Percentiles rank a stretch among this genome's conserved stretches.
These are phyloP conservation scores for Eilema caniola DNA, from an alignment of 2,888 invertebrate species.

Conservation along the genomic window DNA sequence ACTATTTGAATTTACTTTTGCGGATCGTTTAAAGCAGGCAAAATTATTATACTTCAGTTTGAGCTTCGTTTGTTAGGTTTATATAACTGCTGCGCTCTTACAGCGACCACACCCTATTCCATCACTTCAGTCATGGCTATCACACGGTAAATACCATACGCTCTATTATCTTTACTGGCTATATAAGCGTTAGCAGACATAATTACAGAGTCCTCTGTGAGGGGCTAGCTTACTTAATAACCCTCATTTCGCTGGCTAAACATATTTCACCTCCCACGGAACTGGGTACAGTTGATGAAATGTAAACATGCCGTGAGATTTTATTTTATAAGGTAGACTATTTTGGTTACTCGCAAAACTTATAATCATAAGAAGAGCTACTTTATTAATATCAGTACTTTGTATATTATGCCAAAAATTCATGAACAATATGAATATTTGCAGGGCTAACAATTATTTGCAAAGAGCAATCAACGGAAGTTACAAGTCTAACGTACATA, in stretches of 20 bases:
- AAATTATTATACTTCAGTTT: no score
- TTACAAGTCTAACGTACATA: no score
- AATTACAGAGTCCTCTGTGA: conserved; percentile 51
- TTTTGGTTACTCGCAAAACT: neutral
- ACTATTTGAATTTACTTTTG: no score
- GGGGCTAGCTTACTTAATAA: conserved; percentile 39
- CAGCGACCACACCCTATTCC: conserved; percentile 29
- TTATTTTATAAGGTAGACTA: conserved; percentile 29
- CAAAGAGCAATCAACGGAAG: neutral
- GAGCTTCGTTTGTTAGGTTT: no score
- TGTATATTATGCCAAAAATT: no score
- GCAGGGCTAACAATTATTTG: neutral
- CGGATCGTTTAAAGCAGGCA: no score
- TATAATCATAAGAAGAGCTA: neutral
- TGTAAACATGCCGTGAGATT: conserved; percentile 50
- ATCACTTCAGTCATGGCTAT: conserved; percentile 60
- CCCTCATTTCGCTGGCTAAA: conserved; percentile 42
- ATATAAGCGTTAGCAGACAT: conserved; percentile 58
- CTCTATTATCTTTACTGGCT: conserved; percentile 53
- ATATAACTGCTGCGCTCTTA: conserved; percentile 18
- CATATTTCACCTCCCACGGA: conserved; percentile 32
- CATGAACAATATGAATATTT: neutral
- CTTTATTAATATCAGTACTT: no score
- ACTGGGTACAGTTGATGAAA: conserved; percentile 45
- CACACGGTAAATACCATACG: conserved; percentile 64